phyloP scores from a whole-genome alignment of 2,888 invertebrate species.

The Polydrusus tereticollis region DNA sequence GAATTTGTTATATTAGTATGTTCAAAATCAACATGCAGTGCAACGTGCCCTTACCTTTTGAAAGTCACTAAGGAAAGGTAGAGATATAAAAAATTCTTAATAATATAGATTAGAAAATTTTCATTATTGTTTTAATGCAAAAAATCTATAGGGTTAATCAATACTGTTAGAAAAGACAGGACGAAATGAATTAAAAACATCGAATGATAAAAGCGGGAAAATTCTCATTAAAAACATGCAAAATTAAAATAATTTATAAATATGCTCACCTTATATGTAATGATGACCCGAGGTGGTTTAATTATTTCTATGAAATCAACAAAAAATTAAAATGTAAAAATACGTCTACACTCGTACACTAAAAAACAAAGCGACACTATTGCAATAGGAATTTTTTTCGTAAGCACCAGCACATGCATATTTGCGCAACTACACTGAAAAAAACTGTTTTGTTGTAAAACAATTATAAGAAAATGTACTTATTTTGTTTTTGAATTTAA shows the following conservation, averaged over 20 bases:
- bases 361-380: constrained; percentile 47
- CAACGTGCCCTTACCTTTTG: constrained; percentile 22
- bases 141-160: background rate
- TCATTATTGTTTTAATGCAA: background rate
- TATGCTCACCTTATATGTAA: constrained; percentile 64
- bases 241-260: constrained; percentile 37
- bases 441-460: background rate
- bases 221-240: constrained; percentile 32
- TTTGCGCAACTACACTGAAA: constrained; percentile 1
- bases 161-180: background rate
- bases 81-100: background rate
- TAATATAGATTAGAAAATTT: background rate
- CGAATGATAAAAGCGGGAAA: constrained; percentile 8
- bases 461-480: background rate
- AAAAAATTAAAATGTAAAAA: constrained; percentile 57
- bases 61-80: background rate
- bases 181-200: constrained; percentile 3
- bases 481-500: background rate
- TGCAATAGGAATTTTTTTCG: constrained; percentile 16
- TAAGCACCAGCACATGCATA: constrained; percentile 28
- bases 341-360: constrained; percentile 52
- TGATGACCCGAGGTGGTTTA: constrained; percentile 62
- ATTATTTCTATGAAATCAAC: constrained; percentile 65
- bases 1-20: background rate
- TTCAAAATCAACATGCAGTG: constrained; percentile 13